Base-by-base conservation (phyloP, 2,797 vertebrate species). In the Pseudopleuronectes americanus region DNA sequence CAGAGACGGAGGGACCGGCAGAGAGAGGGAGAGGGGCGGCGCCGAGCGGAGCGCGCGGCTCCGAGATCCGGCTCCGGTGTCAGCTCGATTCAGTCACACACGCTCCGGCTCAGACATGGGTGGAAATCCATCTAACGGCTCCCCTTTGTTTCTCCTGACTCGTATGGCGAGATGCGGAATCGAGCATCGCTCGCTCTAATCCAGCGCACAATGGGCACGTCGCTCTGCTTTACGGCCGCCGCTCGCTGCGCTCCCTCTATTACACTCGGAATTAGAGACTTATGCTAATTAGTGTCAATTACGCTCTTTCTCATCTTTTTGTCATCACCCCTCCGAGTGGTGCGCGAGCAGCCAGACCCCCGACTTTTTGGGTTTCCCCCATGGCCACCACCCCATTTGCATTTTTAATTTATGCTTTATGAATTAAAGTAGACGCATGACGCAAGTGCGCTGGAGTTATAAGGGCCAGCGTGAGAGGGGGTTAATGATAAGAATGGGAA, bases 1-100 rank as follows among this genome's bases (percentile, higher is more conserved):
- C 71, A 22, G 41, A 57, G 26, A 19, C n/a, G 13, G 16, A 23
- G 33, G 4, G 68, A 43, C 17, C 17, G 55, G 21, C 48, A 16
- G 64, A 73, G 62, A 3, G 48, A 22, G 64, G n/a, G 59, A 28
- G 51, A 49, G 51, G 6, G 48, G 8, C 24, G 14, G 45, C 4
- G 57, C 71, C 9, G 43, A 13, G 72, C 8, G 56, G 47, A 14
- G 79, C 66, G 79, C 68, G 70, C 54, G 16, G 58, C 77, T 73
- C 76, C 0, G 58, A 74, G 79, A 78, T 84, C 79, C 75, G 53
- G 76, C 86, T 84, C 73, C 71, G 31, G 84, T 92, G 91, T 91
- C 91, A 92, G 81, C 82, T 89, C 68, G 76, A 91, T 91, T 92
- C 89, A 85, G 91, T 93, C 90, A 91, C 91, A 91, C 86, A 76